phyloP scores from a whole-genome alignment of 2,888 invertebrate species.

The Pharmacophagus antenor region DNA sequence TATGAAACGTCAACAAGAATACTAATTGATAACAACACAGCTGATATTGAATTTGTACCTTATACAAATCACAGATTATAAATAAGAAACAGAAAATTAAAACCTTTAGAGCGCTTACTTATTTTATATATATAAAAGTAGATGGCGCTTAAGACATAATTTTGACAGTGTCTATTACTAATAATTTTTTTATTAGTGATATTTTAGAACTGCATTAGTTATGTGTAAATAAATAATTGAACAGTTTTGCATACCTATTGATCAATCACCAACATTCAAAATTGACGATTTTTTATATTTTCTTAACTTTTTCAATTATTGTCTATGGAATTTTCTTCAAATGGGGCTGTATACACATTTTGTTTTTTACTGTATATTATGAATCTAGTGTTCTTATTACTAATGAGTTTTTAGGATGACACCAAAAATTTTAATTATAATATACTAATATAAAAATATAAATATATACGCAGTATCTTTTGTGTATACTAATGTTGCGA shows the following conservation, averaged over 20 bases:
- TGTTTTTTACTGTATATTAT: too few species aligned
- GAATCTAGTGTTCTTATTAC: too few species aligned
- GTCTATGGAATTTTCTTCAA: not conserved
- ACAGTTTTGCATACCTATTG: too few species aligned
- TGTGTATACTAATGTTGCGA: too few species aligned
- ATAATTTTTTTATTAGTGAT: not conserved
- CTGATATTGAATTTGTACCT: not conserved
- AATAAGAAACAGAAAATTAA: not conserved
- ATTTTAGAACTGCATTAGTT: not conserved
- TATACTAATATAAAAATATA: too few species aligned
- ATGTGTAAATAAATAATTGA: too few species aligned
- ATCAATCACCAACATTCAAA: too few species aligned
- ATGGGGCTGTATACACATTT: not conserved
- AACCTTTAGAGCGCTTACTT: not conserved
- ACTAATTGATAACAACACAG: constrained; percentile 2
- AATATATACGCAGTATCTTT: too few species aligned
- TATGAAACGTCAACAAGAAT: constrained; percentile 9
- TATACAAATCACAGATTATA: constrained; percentile 1
- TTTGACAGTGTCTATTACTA: not conserved
- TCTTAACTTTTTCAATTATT: not conserved
- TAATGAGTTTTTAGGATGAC: too few species aligned
- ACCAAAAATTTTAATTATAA: too few species aligned
- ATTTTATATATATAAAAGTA: not conserved
- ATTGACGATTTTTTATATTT: not conserved
- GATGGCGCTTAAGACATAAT: not conserved